phyloP scores from a whole-genome alignment of 1,140 invertebrate species.

The Drosophila auraria region DNA sequence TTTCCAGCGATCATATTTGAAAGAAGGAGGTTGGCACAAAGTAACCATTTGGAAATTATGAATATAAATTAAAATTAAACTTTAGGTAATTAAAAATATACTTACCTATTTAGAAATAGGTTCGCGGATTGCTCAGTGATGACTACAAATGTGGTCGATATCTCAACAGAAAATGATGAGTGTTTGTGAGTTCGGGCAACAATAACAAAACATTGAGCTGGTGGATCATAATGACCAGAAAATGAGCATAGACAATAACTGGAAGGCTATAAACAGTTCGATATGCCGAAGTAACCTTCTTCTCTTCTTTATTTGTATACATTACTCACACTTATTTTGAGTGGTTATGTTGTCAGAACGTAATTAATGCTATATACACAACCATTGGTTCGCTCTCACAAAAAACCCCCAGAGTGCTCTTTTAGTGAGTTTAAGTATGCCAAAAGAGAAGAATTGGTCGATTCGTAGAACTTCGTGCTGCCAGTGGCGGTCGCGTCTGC shows the following conservation, averaged over 20 bases:
- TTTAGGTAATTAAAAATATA: too few species aligned
- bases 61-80: too few species aligned
- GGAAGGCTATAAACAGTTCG: background rate
- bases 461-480: background rate
- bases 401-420: background rate
- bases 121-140: too few species aligned
- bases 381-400: background rate
- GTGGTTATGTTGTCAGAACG: background rate
- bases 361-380: background rate
- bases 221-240: background rate
- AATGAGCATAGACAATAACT: background rate
- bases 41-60: too few species aligned
- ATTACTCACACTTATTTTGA: background rate
- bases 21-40: too few species aligned
- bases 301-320: background rate
- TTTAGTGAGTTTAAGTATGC: slow-evolving; percentile 6
- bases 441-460: background rate
- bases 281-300: too few species aligned
- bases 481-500: background rate
- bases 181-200: too few species aligned
- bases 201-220: background rate
- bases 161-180: too few species aligned
- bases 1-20: too few species aligned
- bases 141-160: too few species aligned
- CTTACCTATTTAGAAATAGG: too few species aligned